phyloP scores from a whole-genome alignment of 2,797 vertebrate genomes.

The Sebastes hubbsi region DNA sequence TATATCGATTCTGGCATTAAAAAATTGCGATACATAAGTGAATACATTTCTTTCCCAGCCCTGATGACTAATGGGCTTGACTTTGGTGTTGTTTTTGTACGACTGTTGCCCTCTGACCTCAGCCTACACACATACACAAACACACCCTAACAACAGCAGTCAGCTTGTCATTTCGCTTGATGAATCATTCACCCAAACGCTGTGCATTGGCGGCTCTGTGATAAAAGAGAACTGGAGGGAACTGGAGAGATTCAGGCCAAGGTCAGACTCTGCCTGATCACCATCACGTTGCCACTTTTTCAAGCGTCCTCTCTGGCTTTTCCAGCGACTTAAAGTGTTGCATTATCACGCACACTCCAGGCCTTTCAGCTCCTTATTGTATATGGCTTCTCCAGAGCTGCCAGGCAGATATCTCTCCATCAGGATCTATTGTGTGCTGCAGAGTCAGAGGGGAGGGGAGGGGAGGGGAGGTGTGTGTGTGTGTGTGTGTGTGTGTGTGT shows the following conservation, averaged over 20 bases:
- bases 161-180: conserved; percentile 33
- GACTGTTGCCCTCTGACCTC: conserved; percentile 56
- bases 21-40: no score
- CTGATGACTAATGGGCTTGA: conserved; percentile 20
- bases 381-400: conserved; percentile 39
- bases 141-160: conserved; percentile 36
- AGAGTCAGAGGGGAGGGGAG: conserved; percentile 17
- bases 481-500: no score
- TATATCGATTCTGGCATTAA: no score
- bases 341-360: conserved; percentile 34
- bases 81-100: conserved; percentile 39
- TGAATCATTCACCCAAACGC: conserved; percentile 35
- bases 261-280: conserved; percentile 8
- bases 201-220: neutral
- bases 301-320: neutral
- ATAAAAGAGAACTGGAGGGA: neutral
- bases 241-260: neutral
- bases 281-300: neutral
- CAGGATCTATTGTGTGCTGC: conserved; percentile 52
- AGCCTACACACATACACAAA: neutral
- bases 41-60: neutral
- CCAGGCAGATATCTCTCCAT: conserved; percentile 64
- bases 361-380: conserved; percentile 35
- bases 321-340: conserved; percentile 3
- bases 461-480: neutral